These are phyloP conservation scores for Cherax quadricarinatus DNA, from an alignment of 1,140 invertebrate species.

Conservation along the genomic window DNA sequence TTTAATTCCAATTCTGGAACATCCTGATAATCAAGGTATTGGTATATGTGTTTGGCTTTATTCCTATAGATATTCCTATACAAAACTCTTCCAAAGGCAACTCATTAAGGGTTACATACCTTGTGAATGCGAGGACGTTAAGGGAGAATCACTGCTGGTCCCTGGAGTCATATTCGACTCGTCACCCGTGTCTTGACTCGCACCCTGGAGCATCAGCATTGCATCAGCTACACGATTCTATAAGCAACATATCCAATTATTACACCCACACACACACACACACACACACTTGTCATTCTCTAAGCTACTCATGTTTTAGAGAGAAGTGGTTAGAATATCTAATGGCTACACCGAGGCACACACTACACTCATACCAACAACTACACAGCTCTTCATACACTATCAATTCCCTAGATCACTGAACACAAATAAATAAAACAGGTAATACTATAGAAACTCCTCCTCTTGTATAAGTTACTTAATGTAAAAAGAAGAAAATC, in stretches of 20 bases:
- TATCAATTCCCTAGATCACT: no score
- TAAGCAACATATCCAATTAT: constrained; percentile 11
- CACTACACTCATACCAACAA: not conserved
- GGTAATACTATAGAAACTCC: no score
- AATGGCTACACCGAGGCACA: not conserved
- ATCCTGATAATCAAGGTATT: constrained; percentile 21
- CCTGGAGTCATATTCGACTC: constrained; percentile 9
- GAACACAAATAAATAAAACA: no score
- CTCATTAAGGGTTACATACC: constrained; percentile 1
- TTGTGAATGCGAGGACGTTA: constrained; percentile 39
- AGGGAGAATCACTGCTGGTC: not conserved
- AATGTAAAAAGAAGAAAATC: no score
- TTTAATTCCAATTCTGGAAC: not conserved
- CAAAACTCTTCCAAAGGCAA: not conserved
- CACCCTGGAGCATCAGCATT: constrained; percentile 50
- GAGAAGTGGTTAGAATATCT: not conserved
- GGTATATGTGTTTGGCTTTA: constrained; percentile 11
- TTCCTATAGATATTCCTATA: not conserved
- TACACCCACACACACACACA: constrained; percentile 7
- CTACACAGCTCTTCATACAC: no score
- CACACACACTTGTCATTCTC: not conserved
- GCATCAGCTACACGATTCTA: constrained; percentile 50
- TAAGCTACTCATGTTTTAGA: not conserved
- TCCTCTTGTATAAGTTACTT: no score
- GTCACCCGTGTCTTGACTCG: constrained; percentile 30